Evolutionary conservation across 2,888 invertebrate genomes (phyloP), one percentile per base, ranked within the genome.

Genomic region (Scaptomyza polygonia): DNA sequence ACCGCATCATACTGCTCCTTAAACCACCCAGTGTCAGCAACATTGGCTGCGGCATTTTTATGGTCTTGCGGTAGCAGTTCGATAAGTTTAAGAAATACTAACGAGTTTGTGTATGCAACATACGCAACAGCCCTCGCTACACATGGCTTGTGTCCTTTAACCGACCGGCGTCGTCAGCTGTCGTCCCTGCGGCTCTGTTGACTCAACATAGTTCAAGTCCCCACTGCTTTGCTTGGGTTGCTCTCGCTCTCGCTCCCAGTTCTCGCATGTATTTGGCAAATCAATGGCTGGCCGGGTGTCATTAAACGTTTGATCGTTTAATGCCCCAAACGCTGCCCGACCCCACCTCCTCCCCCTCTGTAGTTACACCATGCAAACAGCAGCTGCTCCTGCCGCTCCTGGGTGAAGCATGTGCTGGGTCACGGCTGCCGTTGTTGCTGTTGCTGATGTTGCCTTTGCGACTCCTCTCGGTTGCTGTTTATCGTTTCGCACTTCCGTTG

Each of bases 281-380:
- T 87, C 84, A 84, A 84, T 88, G 84, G 65, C 78, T 76, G 80
- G 71, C 84, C 86, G 88, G 84, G 86, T 88, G 84, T 86, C 84
- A 85, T 85, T 85, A 85, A 85, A 85, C 83, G 84, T 69, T 88
- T 88, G 84, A 85, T 80, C 84, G 84, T 85, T 85, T 85, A 85
- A 85, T 85, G 80, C 67, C 64, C 64, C 69, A 36, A 39, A 49
- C 12, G 34, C 16, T 48, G 42, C 27, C 30, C 9, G 5, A 11
- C 43, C 25, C 8, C 34, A 8, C 11, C 14, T 11, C 32, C 7
- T 7, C 16, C 18, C 48, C 6, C 44, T 7, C 8, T 21, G 21
- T 32, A 14, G 36, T 21, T 6, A 18, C n/a, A 8, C n/a, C 36
- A 36, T 36, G 36, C n/a, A 16, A 49, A 73, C 55, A 56, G 62